These are phyloP conservation scores for Rhipidura dahli DNA, from an alignment of 2,113 vertebrate genomes.

Conservation along the genomic window DNA sequence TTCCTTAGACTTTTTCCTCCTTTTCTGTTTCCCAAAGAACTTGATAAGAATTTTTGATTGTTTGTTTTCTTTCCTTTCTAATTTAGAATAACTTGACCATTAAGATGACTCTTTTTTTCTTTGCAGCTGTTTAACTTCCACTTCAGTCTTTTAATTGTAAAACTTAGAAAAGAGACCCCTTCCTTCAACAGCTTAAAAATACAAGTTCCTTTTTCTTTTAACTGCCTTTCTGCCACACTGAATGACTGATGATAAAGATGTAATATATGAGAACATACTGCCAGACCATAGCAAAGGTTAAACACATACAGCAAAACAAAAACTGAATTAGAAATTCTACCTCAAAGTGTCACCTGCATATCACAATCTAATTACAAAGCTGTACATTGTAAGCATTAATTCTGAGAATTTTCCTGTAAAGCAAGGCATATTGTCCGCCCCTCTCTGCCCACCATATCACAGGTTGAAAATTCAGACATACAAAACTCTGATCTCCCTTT, in stretches of 20 bases:
- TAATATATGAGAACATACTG: too few relatives aligned
- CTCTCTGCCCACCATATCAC: fast-evolving
- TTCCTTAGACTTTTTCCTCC: constrained; percentile 64
- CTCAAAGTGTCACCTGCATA: neutral
- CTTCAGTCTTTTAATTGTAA: neutral
- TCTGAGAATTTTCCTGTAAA: neutral
- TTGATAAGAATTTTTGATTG: constrained; percentile 32
- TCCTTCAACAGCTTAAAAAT: neutral
- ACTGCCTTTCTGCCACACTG: neutral
- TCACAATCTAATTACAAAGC: neutral
- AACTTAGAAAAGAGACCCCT: neutral
- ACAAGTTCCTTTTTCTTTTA: neutral
- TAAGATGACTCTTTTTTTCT: neutral
- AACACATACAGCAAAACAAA: neutral
- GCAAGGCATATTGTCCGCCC: neutral
- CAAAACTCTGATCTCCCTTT: neutral
- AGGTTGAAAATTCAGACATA: neutral
- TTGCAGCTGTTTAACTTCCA: neutral
- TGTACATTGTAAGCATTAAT: neutral
- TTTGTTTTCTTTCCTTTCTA: constrained; percentile 41
- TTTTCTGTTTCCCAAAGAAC: constrained; percentile 67
- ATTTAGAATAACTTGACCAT: constrained; percentile 40
- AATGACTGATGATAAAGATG: neutral
- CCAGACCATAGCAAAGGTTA: neutral
- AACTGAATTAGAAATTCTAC: neutral